phyloP scores from a whole-genome alignment of 2,113 vertebrate species.

The Machaerirhynchus nigripectus region DNA sequence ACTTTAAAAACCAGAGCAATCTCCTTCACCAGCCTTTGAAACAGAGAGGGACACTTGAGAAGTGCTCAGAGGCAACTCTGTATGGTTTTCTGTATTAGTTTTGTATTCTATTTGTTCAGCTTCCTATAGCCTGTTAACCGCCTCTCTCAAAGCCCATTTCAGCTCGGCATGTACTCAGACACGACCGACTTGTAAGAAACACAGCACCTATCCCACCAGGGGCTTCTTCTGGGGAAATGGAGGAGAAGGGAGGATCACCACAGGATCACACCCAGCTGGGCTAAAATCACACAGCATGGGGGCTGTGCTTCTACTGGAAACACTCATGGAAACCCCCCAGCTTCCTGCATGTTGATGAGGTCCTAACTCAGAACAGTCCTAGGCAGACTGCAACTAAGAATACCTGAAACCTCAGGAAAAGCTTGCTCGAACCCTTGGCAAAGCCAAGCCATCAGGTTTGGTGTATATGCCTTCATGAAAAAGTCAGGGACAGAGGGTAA shows the following conservation, averaged over 20 bases:
- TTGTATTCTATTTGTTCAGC: slow-evolving; percentile 35
- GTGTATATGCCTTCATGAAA: fast-evolving
- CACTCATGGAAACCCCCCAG: neutral
- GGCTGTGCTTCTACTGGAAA: neutral
- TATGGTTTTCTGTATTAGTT: neutral
- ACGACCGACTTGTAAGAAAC: neutral
- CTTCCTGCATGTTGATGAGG: neutral
- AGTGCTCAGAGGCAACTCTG: neutral
- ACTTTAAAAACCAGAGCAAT: slow-evolving; percentile 51
- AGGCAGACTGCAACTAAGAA: neutral
- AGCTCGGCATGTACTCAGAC: neutral
- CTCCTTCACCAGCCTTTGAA: slow-evolving; percentile 50
- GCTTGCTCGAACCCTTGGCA: neutral
- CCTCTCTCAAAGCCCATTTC: neutral
- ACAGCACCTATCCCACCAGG: neutral
- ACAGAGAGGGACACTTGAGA: slow-evolving; percentile 41
- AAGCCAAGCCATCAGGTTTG: neutral
- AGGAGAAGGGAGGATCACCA: neutral
- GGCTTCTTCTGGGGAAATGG: neutral
- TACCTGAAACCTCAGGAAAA: neutral
- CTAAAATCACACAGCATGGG: neutral
- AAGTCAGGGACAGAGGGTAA: neutral
- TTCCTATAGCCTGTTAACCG: neutral
- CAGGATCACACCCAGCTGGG: neutral
- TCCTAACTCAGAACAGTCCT: neutral